phyloP scores from a whole-genome alignment of 2,888 invertebrate genomes.

The Nemapogon koenigi region DNA sequence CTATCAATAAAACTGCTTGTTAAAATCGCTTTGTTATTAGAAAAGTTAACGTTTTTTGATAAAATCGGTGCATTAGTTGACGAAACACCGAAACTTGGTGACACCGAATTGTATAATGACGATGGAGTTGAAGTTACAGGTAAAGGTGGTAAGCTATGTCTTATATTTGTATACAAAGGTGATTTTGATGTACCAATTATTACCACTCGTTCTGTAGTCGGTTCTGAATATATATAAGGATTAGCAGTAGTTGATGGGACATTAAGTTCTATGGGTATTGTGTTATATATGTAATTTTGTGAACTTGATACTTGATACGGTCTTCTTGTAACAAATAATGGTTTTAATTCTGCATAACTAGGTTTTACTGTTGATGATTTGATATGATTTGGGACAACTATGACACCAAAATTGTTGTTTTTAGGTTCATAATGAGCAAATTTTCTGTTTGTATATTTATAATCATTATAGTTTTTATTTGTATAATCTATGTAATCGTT shows the following conservation, averaged over 20 bases:
- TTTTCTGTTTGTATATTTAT: conserved; percentile 28
- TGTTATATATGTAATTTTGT: conserved; percentile 17
- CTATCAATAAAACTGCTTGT: conserved; percentile 39
- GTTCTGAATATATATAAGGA: conserved; percentile 17
- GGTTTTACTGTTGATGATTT: conserved; percentile 8
- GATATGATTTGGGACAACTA: conserved; percentile 18
- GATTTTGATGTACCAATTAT: conserved; percentile 29
- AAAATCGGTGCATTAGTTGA: conserved; percentile 24
- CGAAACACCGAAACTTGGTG: conserved; percentile 13
- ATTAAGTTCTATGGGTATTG: conserved; percentile 24
- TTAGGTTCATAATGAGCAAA: conserved; percentile 22
- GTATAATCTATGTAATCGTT: conserved; percentile 36
- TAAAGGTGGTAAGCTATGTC: conserved; percentile 20
- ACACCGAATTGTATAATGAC: conserved; percentile 10
- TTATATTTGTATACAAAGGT: conserved; percentile 34
- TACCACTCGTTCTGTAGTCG: conserved; percentile 31
- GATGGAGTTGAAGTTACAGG: conserved; percentile 19
- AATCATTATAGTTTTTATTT: conserved; percentile 23
- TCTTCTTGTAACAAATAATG: conserved; percentile 7
- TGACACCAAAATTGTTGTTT: conserved; percentile 14
- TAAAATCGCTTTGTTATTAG: conserved; percentile 30
- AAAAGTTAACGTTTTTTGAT: conserved; percentile 30
- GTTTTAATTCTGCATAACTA: conserved; percentile 8
- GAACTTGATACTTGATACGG: conserved; percentile 1
- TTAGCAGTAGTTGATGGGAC: conserved; percentile 25